A percentile compares a stretch with the other conserved stretches of the same genome.
Evolutionary conservation across 2,113 vertebrate species (phyloP).

Genomic region (Chamaetylas fuelleborni): DNA sequence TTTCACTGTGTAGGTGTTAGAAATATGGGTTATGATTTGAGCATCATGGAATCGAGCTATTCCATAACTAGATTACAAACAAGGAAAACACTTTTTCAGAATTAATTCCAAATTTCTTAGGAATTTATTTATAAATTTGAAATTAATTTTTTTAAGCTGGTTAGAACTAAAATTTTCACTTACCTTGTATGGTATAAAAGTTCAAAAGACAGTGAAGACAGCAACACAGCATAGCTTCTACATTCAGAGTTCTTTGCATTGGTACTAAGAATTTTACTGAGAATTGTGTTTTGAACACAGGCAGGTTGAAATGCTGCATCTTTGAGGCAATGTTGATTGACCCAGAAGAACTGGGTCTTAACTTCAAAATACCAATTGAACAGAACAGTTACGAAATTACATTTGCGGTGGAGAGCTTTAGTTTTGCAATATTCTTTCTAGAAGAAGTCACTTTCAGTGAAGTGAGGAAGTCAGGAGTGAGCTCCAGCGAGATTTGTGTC

Average conservation of each 20-base stretch:
- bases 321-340: neutral
- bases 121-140: neutral
- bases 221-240: neutral
- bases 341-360: neutral
- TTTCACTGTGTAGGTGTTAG: neutral
- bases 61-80: neutral
- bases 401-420: neutral
- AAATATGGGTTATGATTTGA: neutral
- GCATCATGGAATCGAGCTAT: neutral
- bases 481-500: neutral
- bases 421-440: neutral
- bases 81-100: neutral
- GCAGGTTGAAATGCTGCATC: neutral
- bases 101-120: neutral
- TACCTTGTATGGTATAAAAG: neutral
- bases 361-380: neutral
- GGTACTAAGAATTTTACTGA: neutral
- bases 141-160: neutral
- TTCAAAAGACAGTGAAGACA: neutral
- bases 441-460: neutral
- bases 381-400: neutral
- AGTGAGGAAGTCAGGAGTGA: neutral
- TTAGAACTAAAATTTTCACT: neutral
- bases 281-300: neutral
- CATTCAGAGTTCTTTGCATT: neutral